phyloP scores from a whole-genome alignment of 2,797 vertebrate genomes.

The Rhabdomys pumilio region DNA sequence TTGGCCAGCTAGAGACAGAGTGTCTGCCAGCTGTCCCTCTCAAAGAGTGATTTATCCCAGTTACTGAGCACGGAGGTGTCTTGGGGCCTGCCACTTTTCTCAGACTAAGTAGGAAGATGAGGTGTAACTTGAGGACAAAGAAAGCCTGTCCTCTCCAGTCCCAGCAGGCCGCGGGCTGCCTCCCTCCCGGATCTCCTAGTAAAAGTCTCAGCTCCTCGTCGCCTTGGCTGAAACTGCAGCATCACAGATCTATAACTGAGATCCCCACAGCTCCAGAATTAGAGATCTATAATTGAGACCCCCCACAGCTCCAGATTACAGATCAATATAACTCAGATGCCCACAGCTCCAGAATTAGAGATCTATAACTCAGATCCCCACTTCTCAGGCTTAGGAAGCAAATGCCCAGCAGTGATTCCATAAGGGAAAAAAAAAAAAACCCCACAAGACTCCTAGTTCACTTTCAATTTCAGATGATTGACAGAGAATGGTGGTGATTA shows the following conservation, averaged over 20 bases:
- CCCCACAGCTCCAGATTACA: not conserved
- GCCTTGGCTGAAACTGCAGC: not conserved
- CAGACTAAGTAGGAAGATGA: slow-evolving; percentile 38
- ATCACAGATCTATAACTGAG: not conserved
- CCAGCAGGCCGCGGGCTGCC: not conserved
- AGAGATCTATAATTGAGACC: too few species aligned
- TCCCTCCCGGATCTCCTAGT: not conserved
- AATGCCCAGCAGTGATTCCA: too few species aligned
- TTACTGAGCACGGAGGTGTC: not conserved
- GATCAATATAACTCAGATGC: not conserved
- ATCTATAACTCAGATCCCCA: not conserved
- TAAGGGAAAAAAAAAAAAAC: not conserved
- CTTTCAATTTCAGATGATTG: not conserved
- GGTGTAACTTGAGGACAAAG: slow-evolving; percentile 50
- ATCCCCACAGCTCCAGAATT: not conserved
- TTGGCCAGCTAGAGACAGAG: not conserved
- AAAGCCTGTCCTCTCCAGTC: not conserved
- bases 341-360: too few species aligned
- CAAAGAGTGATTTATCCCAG: not conserved
- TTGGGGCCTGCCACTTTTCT: not conserved
- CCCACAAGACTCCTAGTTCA: not conserved
- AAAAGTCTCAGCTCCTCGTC: slow-evolving; percentile 52
- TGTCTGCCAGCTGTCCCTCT: not conserved
- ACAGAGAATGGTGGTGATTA: not conserved
- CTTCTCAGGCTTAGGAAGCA: not conserved